Conservation (phyloP, 2,797 vertebrate genomes). For the Hippoglossus hippoglossus region DNA sequence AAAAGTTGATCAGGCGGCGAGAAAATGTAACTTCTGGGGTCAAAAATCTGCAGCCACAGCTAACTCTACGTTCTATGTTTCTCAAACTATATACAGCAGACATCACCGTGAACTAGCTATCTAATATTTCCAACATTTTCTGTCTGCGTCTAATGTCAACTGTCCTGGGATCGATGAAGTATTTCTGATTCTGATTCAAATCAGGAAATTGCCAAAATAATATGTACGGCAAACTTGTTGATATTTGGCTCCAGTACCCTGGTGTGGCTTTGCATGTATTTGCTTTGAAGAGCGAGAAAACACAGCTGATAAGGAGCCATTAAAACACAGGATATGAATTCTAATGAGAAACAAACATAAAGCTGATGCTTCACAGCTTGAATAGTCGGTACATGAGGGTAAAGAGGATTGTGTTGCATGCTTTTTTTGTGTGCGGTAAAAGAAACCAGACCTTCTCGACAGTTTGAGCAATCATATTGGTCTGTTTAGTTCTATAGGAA, state of each 20-base stretch:
- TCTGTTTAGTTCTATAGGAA: conserved; percentile 9
- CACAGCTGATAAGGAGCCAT: conserved; percentile 21
- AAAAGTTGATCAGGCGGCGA: neutral
- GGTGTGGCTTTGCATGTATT: conserved; percentile 15
- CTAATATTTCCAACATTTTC: neutral
- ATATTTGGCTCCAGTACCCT: conserved; percentile 13
- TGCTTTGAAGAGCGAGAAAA: conserved; percentile 28
- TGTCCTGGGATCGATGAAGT: neutral
- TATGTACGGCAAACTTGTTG: neutral
- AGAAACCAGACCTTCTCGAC: conserved; percentile 3
- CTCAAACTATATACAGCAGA: neutral
- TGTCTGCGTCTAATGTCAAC: conserved; percentile 6
- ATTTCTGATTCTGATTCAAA: neutral
- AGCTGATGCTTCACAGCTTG: conserved; percentile 15
- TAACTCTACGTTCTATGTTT: neutral
- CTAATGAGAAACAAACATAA: conserved; percentile 19
- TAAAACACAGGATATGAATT: conserved; percentile 33
- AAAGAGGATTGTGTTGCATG: conserved; percentile 3
- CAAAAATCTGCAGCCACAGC: neutral
- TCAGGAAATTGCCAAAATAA: neutral
- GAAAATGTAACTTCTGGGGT: neutral
- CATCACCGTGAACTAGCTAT: neutral
- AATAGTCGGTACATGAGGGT: neutral
- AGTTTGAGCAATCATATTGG: neutral
- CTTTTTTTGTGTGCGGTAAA: neutral